These are phyloP conservation scores for Panthera leo DNA, from an alignment of 2,113 vertebrate genomes.

Conservation along the genomic window DNA sequence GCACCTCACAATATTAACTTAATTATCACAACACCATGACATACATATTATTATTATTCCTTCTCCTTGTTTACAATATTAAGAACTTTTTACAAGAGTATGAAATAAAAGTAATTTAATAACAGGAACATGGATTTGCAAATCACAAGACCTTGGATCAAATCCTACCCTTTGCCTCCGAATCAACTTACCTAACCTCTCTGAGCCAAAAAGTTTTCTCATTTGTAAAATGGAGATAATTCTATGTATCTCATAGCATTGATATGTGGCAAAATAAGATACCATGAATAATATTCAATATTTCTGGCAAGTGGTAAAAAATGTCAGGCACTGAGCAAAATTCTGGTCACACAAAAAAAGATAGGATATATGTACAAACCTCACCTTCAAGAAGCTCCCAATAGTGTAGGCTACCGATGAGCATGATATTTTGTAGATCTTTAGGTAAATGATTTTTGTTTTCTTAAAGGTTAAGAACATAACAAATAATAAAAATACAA, in stretches of 20 bases:
- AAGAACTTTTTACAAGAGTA: background rate
- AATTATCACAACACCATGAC: background rate
- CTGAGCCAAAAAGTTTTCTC: background rate
- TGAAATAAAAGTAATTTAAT: background rate
- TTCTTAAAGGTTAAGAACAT: background rate
- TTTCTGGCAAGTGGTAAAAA: background rate
- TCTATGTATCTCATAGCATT: background rate
- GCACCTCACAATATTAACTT: background rate
- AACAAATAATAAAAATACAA: background rate
- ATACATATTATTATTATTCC: background rate
- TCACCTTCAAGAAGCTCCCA: background rate
- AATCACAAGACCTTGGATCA: background rate
- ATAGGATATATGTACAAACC: background rate
- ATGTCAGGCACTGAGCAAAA: background rate
- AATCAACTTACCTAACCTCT: background rate
- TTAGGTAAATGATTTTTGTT: background rate
- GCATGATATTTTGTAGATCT: background rate
- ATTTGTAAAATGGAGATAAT: background rate
- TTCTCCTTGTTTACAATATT: background rate
- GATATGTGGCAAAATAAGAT: background rate
- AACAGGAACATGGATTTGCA: background rate
- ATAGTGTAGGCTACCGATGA: background rate
- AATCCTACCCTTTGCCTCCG: background rate
- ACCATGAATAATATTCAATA: background rate
- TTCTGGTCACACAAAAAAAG: background rate